Base-by-base conservation (phyloP, 2,888 invertebrate species). In the Tromatobia lineatoria region DNA sequence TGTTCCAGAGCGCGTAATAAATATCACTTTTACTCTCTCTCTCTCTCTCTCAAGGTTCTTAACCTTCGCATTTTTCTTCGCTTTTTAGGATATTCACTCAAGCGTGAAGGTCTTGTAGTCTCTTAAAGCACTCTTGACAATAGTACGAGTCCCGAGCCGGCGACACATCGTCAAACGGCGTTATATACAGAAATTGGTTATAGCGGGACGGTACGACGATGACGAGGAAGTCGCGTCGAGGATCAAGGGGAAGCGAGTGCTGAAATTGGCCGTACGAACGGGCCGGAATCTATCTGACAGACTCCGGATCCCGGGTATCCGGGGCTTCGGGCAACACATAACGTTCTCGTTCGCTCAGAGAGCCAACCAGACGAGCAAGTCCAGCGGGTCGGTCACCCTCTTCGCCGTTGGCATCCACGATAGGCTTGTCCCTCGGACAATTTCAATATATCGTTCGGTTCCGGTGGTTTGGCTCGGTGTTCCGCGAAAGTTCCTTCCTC, bases 401-500 rank as follows among this genome's bases (percentile, higher is more conserved):
- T 61, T 64, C 66, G 34, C 73, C 74, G 61, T 54, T 64, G 75
- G 80, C 61, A 74, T 74, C 73, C 82, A 61, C 75, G 81, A 84
- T 84, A 84, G 80, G 78, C 84, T 86, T 85, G 82, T 82, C 85
- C 86, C 77, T 74, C 81, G 83, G 80, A 80, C 87, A 87, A 87
- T 88, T 88, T 87, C 87, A 88, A 88, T 88, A 86, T 88, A 88
- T 87, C 87, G 87, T 76, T 66, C 80, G 75, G 80, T 80, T 80
- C 75, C 83, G 85, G 84, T 84, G 82, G 77, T 69, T 85, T 80
- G 82, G 67, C 70, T 38, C 38, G 38, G 78, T 75, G 29, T 23
- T 67, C 54, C 29, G 34, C 15, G 34, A 42, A 45, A 29, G 50
- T 78, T 75, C 38, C 57, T 75, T 75, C 54, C 54, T 82, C 78